Conservation (phyloP, 37 sponge, comb jelly and placozoan genomes). For the Oopsacas minuta region DNA sequence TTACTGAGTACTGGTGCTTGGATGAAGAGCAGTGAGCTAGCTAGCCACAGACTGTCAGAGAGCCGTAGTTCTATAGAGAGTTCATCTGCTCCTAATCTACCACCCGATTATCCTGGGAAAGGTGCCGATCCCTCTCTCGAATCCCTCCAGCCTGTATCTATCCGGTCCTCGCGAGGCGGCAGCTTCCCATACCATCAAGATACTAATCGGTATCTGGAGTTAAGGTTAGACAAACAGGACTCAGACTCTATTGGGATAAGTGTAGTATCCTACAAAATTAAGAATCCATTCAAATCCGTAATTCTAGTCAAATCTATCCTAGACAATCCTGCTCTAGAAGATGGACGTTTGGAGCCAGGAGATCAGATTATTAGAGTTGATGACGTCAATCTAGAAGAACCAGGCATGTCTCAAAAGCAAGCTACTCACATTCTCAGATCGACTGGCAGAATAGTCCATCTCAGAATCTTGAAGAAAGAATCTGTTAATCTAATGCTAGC, state of each 20-base stretch:
- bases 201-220: background rate
- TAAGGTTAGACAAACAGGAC: background rate
- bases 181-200: background rate
- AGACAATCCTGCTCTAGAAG: slow-evolving; percentile 21
- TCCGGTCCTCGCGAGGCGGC: background rate
- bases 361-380: slow-evolving; percentile 51
- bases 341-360: slow-evolving; percentile 56
- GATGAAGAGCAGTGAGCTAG: slow-evolving; percentile 10
- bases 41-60: background rate
- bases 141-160: background rate
- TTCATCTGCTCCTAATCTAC: background rate
- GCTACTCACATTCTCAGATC: background rate
- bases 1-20: background rate
- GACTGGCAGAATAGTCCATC: background rate
- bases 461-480: background rate
- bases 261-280: background rate
- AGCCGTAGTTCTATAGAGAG: background rate
- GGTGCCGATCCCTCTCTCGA: background rate
- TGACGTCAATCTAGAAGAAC: slow-evolving; percentile 18
- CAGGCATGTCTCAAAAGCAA: slow-evolving; percentile 34
- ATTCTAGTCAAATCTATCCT: background rate
- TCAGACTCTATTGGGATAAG: slow-evolving; percentile 1
- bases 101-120: background rate
- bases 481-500: background rate
- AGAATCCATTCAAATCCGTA: background rate